phyloP scores from a whole-genome alignment of 1,140 invertebrate species.

The Drosophila ambigua region DNA sequence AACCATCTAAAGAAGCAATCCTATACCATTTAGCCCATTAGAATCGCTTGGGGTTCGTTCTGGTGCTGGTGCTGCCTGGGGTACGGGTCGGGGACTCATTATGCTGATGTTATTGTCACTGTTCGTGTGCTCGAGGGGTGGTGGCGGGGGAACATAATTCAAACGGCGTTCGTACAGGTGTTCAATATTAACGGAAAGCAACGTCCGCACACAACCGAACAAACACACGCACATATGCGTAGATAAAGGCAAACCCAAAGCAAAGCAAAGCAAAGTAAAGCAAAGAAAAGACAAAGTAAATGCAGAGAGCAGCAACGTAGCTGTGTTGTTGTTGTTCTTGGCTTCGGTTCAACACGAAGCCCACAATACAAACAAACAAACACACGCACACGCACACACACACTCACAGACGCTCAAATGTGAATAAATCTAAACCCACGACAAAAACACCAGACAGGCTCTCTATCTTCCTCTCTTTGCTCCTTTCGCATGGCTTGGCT shows the following conservation, averaged over 20 bases:
- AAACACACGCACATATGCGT: conserved; percentile 1
- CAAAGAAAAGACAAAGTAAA: conserved; percentile 23
- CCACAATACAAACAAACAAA: conserved; percentile 33
- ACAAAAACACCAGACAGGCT: background rate
- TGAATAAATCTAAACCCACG: conserved; percentile 49
- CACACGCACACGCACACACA: background rate
- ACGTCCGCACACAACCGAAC: background rate
- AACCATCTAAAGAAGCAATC: conserved; percentile 3
- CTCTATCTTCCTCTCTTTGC: no score
- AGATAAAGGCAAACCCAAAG: conserved; percentile 13
- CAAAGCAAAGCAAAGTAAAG: conserved; percentile 16
- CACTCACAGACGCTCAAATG: conserved; percentile 6
- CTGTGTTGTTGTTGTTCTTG: no score
- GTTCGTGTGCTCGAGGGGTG: background rate
- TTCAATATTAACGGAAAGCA: conserved; percentile 41
- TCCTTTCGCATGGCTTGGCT: no score
- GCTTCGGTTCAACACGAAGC: conserved; percentile 12
- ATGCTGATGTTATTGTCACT: conserved; percentile 40
- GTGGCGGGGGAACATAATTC: conserved; percentile 1
- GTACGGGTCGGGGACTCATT: background rate
- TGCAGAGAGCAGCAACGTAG: background rate
- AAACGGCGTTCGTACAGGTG: conserved; percentile 46
- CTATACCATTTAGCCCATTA: conserved; percentile 1
- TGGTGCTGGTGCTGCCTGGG: no score
- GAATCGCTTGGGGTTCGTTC: background rate